These are phyloP conservation scores for Nysson spinosus DNA, from an alignment of 2,888 invertebrate species.

Conservation along the genomic window DNA sequence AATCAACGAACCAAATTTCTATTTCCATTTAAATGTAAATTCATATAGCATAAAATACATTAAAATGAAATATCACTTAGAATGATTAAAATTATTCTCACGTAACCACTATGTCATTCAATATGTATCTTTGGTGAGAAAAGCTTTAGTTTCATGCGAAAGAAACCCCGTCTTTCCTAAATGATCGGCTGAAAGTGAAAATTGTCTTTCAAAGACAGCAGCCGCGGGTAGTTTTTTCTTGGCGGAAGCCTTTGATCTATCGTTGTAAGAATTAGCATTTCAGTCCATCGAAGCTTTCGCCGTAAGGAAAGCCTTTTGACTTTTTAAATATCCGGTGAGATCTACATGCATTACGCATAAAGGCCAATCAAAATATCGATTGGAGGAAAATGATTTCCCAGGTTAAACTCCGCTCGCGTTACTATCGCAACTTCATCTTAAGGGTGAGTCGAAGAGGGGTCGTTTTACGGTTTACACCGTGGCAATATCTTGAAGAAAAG, in stretches of 20 bases:
- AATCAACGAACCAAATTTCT: too few relatives aligned
- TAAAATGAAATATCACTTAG: too few relatives aligned
- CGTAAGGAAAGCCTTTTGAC: conserved; percentile 18
- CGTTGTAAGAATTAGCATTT: conserved; percentile 11
- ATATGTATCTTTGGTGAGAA: background rate
- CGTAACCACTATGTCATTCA: too few relatives aligned
- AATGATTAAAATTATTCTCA: too few relatives aligned
- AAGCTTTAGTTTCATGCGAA: conserved; percentile 1
- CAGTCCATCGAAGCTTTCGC: conserved; percentile 6
- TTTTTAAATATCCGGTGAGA: conserved; percentile 13
- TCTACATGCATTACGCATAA: background rate
- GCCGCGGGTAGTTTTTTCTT: background rate
- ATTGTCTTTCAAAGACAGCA: conserved; percentile 28
- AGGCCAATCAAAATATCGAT: conserved; percentile 5
- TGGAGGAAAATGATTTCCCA: conserved; percentile 17
- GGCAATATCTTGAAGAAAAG: background rate
- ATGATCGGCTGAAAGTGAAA: conserved; percentile 19
- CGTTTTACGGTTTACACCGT: background rate
- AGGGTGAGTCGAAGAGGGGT: conserved; percentile 1
- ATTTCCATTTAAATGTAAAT: too few relatives aligned
- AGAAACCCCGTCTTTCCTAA: conserved; percentile 5
- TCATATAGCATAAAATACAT: too few relatives aligned
- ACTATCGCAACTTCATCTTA: too few relatives aligned
- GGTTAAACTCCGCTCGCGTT: conserved; percentile 11
- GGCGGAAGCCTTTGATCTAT: conserved; percentile 43